phyloP scores from a whole-genome alignment of 2,797 vertebrate genomes.

The Phrynocephalus vlangalii region DNA sequence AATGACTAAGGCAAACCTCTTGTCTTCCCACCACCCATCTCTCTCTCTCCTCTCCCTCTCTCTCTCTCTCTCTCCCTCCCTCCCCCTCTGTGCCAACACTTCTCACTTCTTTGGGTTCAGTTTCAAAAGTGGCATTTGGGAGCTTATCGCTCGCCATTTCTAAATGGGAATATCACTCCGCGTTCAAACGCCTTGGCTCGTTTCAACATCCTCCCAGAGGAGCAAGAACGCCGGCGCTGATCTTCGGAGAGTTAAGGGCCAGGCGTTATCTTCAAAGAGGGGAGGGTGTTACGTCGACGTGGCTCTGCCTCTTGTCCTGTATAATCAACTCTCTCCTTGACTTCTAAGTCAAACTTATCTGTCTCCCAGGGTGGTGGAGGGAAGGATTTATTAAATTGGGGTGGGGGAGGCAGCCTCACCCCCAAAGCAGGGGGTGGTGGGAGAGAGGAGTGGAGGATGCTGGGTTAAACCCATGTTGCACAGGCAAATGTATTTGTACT shows the following conservation, averaged over 20 bases:
- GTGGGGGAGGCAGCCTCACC: neutral
- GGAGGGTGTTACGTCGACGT: conserved; percentile 61
- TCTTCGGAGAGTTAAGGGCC: conserved; percentile 70
- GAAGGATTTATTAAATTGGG: neutral
- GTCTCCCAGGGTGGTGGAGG: neutral
- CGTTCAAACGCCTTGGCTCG: conserved; percentile 58
- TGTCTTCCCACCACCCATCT: conserved; percentile 6
- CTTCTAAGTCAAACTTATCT: conserved; percentile 39
- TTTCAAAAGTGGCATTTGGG: conserved; percentile 75
- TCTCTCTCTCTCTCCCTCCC: neutral
- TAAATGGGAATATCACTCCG: conserved; percentile 57
- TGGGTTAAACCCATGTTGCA: neutral
- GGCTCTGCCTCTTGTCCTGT: conserved; percentile 12
- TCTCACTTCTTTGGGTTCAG: conserved; percentile 69
- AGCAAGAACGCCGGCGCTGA: conserved; percentile 49
- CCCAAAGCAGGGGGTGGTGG: neutral
- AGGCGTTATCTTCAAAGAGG: conserved; percentile 62
- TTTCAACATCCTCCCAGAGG: conserved; percentile 39
- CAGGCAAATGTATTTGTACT: neutral
- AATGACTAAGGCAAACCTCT: conserved; percentile 61
- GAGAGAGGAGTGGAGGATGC: neutral
- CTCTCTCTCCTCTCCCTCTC: neutral
- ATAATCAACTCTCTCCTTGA: conserved; percentile 35
- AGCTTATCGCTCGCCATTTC: conserved; percentile 73
- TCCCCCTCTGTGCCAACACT: conserved; percentile 47